Conservation (phyloP, 2,888 invertebrate species). For the Ormyrus thymus region DNA sequence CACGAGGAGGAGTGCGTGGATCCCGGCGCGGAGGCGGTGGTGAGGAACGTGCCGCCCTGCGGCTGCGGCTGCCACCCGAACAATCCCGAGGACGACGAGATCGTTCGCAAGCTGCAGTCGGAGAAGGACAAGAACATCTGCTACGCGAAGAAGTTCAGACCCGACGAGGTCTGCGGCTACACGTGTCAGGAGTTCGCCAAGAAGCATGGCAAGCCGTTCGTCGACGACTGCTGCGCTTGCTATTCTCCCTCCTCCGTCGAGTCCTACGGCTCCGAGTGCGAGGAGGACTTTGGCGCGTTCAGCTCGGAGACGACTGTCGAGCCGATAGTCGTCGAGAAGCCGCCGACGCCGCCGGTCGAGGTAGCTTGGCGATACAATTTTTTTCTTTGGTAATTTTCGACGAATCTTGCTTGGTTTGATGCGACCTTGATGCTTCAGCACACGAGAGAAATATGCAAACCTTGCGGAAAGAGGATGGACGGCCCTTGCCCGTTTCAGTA, state of each 20-base stretch:
- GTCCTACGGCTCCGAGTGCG: too few relatives aligned
- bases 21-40: neutral
- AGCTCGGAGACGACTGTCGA: too few relatives aligned
- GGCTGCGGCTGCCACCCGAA: slow-evolving; percentile 56
- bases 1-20: slow-evolving; percentile 30
- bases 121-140: slow-evolving; percentile 59
- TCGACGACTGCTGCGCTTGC: too few relatives aligned
- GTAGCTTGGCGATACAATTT: too few relatives aligned
- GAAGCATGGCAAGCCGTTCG: neutral
- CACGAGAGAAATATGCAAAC: slow-evolving; percentile 3
- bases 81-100: slow-evolving; percentile 7
- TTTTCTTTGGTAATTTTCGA: too few relatives aligned
- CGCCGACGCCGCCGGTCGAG: too few relatives aligned
- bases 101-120: neutral
- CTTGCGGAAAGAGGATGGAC: slow-evolving; percentile 12
- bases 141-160: slow-evolving; percentile 64
- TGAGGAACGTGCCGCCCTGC: slow-evolving; percentile 66
- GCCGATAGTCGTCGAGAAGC: too few relatives aligned
- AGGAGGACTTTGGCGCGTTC: too few relatives aligned
- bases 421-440: neutral
- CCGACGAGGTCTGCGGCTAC: slow-evolving; percentile 56
- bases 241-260: too few relatives aligned
- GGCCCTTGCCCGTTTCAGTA: too few relatives aligned
- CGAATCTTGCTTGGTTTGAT: too few relatives aligned
- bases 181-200: slow-evolving; percentile 60